Conservation (phyloP, 2,113 vertebrate genomes). For the Ptyas mucosa region DNA sequence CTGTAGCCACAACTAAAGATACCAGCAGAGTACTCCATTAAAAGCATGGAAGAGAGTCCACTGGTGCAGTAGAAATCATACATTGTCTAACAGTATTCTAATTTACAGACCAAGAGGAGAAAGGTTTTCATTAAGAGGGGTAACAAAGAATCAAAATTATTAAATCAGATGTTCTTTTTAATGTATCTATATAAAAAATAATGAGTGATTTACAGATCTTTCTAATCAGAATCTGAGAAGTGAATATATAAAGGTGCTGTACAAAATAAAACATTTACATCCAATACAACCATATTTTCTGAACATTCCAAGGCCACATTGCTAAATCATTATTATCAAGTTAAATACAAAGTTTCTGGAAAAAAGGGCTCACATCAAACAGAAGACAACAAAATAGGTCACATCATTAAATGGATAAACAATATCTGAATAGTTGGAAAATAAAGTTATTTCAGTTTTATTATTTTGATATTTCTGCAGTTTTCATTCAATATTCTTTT, state of each 20-base stretch:
- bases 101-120: background rate
- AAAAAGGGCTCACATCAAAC: slow-evolving; percentile 57
- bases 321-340: slow-evolving; percentile 60
- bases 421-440: slow-evolving; percentile 47
- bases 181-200: slow-evolving; percentile 99
- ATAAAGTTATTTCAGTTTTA: slow-evolving; percentile 47
- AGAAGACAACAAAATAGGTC: slow-evolving; percentile 57
- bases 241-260: slow-evolving; percentile 96
- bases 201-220: slow-evolving; percentile 94
- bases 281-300: slow-evolving; percentile 79
- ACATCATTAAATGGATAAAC: slow-evolving; percentile 56
- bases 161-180: slow-evolving; percentile 73
- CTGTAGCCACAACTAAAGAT: background rate
- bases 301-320: slow-evolving; percentile 89
- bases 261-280: slow-evolving; percentile 99
- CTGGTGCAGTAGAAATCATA: background rate
- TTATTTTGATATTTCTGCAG: slow-evolving; percentile 37
- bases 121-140: background rate
- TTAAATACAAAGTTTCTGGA: slow-evolving; percentile 42
- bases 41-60: background rate
- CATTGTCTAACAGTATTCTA: background rate
- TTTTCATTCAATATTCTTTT: slow-evolving; percentile 38
- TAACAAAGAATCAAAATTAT: slow-evolving; percentile 75
- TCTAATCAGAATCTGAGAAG: slow-evolving; percentile 83
- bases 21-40: background rate